Evolutionary conservation across 2,113 vertebrate genomes (phyloP).

Genomic region (Centropus unirufus): DNA sequence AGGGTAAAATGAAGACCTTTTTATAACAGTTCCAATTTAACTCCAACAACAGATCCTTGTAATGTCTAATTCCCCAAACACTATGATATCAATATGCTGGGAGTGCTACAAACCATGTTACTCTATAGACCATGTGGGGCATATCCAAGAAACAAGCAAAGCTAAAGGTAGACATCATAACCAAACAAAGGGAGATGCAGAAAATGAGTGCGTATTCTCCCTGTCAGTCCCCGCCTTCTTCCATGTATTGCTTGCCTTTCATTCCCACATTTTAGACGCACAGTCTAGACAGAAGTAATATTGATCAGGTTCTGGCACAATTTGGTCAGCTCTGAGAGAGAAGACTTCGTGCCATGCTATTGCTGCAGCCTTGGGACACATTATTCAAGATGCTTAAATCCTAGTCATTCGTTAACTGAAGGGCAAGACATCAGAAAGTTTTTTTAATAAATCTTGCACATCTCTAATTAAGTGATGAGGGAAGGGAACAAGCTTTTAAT

Average conservation of each 20-base stretch:
- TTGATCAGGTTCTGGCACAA: background rate
- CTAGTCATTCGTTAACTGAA: background rate
- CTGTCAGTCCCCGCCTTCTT: background rate
- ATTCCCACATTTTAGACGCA: background rate
- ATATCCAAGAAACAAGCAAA: background rate
- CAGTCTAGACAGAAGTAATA: background rate
- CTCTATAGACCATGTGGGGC: background rate
- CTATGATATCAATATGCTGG: background rate
- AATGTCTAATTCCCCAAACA: background rate
- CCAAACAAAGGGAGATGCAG: background rate
- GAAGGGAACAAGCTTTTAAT: background rate
- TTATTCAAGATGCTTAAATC: background rate
- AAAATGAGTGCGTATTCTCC: background rate
- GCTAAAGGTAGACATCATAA: background rate
- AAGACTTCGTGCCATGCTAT: background rate
- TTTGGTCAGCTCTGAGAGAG: background rate
- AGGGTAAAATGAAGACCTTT: background rate
- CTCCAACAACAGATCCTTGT: too few species aligned
- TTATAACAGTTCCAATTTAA: background rate
- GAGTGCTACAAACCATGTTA: background rate
- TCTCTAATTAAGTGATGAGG: background rate
- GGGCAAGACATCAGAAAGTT: background rate
- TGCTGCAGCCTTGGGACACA: too few species aligned
- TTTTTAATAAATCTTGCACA: background rate
- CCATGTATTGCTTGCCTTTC: background rate